Evolutionary conservation across 2,888 invertebrate species (phyloP).

Genomic region (Synergus japonicus): DNA sequence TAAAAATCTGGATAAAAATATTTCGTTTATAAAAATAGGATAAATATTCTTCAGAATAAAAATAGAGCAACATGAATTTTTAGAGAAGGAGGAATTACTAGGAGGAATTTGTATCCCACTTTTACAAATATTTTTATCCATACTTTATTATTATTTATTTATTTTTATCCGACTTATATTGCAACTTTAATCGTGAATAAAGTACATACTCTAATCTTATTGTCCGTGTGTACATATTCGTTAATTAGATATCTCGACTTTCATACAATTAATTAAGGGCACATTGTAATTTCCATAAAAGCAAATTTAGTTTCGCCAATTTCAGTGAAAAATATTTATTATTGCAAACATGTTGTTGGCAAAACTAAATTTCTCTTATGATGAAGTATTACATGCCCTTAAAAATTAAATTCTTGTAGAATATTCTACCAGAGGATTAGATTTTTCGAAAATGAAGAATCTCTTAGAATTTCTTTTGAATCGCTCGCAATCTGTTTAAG

Average conservation of each 20-base stretch:
- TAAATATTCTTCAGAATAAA: no score
- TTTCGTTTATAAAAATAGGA: no score
- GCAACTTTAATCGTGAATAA: neutral
- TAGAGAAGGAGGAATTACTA: no score
- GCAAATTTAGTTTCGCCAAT: no score
- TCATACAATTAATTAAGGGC: neutral
- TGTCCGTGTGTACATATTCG: neutral
- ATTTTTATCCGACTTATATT: neutral
- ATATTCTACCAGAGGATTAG: neutral
- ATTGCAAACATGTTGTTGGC: no score
- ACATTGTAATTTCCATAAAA: no score
- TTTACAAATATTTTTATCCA: no score
- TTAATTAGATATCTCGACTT: neutral
- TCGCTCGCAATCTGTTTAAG: neutral
- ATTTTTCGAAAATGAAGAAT: constrained; percentile 1
- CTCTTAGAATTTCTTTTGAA: neutral
- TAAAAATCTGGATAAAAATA: no score
- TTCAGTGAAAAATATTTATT: no score
- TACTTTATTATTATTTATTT: neutral
- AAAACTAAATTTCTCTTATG: no score
- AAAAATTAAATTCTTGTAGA: neutral
- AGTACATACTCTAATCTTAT: neutral
- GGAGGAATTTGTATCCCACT: no score
- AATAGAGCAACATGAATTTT: no score
- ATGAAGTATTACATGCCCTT: neutral